Percentiles rank a stretch among this genome's conserved stretches.
These are phyloP conservation scores for Hypocryptadius cinnamomeus DNA, from an alignment of 2,113 vertebrate species.

Conservation along the genomic window DNA sequence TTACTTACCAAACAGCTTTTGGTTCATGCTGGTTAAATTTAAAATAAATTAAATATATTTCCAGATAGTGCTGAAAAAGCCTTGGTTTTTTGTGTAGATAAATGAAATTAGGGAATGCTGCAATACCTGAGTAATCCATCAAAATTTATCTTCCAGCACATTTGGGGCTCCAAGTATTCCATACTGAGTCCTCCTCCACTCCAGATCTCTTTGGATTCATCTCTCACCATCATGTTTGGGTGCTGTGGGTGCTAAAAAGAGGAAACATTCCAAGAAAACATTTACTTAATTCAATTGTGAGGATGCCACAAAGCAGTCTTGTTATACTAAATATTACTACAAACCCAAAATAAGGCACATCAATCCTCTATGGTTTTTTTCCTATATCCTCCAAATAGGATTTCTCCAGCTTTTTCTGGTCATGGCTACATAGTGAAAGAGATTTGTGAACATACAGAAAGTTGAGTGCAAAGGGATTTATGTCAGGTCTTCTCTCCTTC, in stretches of 20 bases:
- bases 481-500: background rate
- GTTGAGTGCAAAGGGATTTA: background rate
- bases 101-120: background rate
- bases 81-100: background rate
- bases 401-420: background rate
- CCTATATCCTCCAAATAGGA: background rate
- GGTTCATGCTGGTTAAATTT: background rate
- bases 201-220: constrained; percentile 47
- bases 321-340: background rate
- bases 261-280: background rate
- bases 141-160: constrained; percentile 38
- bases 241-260: constrained; percentile 52
- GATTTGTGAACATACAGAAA: background rate
- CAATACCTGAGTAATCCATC: constrained; percentile 47
- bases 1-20: background rate
- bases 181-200: constrained; percentile 47
- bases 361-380: too few species aligned
- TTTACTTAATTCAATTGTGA: background rate
- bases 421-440: background rate
- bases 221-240: constrained; percentile 57
- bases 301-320: background rate
- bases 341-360: background rate
- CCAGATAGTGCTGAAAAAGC: background rate
- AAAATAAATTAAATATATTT: background rate
- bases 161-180: constrained; percentile 19